These are phyloP conservation scores for Halictus quadricinctus DNA, from an alignment of 2,888 invertebrate species.

Conservation along the genomic window DNA sequence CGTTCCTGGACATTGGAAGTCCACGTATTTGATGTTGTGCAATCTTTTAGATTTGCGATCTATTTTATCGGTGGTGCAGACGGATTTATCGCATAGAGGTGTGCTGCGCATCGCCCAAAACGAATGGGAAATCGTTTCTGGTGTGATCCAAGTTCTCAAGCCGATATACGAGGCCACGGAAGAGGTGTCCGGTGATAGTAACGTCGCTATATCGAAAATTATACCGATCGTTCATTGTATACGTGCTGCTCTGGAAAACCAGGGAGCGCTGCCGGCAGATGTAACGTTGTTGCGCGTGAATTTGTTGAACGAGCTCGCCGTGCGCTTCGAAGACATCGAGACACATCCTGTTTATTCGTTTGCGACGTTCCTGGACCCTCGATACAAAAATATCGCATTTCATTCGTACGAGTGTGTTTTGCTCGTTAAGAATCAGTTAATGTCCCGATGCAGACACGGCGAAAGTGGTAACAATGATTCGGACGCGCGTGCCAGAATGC, in stretches of 20 bases:
- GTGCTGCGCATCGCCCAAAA: not conserved
- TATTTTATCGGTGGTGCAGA: not conserved
- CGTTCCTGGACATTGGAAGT: not conserved
- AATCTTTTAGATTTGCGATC: not conserved
- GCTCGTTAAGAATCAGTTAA: not conserved
- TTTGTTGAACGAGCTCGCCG: not conserved
- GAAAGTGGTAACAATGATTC: not conserved
- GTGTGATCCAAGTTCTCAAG: not conserved
- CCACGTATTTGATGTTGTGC: slow-evolving; percentile 4
- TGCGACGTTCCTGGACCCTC: slow-evolving; percentile 22
- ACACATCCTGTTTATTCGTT: not conserved
- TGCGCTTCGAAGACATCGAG: not conserved
- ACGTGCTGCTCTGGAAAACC: not conserved
- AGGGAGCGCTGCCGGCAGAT: not conserved
- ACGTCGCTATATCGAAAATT: slow-evolving; percentile 14
- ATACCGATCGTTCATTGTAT: slow-evolving; percentile 21
- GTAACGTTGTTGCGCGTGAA: not conserved
- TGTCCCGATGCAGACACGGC: not conserved
- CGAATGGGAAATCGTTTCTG: not conserved
- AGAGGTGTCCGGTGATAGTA: not conserved
- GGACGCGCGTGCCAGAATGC: too few species aligned
- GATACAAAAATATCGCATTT: slow-evolving; percentile 17
- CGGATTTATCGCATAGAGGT: not conserved
- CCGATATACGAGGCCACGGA: slow-evolving; percentile 10
- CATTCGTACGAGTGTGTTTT: not conserved